Conservation (phyloP, 2,113 vertebrate genomes). For the Aleadryas rufinucha region DNA sequence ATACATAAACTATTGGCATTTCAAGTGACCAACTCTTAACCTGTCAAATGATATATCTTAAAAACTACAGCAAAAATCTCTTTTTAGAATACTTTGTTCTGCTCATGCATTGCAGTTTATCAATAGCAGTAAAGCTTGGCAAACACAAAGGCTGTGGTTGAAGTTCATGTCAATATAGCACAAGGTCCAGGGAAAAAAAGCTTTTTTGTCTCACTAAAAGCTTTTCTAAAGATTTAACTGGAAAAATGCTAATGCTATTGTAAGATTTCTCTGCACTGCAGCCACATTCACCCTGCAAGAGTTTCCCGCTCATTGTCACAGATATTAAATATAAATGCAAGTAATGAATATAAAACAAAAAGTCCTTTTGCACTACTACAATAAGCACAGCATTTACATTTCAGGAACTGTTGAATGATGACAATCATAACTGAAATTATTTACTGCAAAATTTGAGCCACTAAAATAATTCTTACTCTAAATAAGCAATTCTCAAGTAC, state of each 20-base stretch:
- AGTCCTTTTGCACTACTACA: neutral
- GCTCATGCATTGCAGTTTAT: neutral
- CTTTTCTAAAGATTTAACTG: conserved; percentile 18
- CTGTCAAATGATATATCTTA: neutral
- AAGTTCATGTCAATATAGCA: neutral
- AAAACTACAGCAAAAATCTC: neutral
- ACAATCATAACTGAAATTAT: neutral
- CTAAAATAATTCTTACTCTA: neutral
- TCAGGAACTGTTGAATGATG: neutral
- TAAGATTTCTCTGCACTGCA: neutral
- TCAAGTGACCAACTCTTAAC: neutral
- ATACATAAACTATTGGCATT: neutral
- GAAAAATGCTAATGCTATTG: neutral
- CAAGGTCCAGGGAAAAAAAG: neutral
- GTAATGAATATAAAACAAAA: neutral
- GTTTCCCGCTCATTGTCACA: neutral
- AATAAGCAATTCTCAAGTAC: neutral
- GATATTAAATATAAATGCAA: neutral
- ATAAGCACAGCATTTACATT: neutral
- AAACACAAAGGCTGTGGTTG: neutral
- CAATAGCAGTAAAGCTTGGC: neutral
- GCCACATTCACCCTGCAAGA: neutral
- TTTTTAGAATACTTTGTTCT: neutral
- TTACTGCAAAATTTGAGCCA: neutral
- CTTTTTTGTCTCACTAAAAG: neutral